Conservation (phyloP, 2,797 vertebrate genomes). For the Poeciliopsis paucimaculata region DNA sequence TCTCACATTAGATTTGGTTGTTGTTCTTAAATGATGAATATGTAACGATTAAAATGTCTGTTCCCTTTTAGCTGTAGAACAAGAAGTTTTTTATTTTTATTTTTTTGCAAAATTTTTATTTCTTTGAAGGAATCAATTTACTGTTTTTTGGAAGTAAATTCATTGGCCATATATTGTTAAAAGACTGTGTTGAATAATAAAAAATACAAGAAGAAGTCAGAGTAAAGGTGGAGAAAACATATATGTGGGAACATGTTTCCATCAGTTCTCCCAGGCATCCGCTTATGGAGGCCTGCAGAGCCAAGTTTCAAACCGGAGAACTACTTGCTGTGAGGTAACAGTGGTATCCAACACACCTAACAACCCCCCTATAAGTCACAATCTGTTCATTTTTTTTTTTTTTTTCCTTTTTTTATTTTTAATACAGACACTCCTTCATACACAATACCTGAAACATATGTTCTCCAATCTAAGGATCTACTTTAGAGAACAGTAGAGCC, state of each 20-base stretch:
- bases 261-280: background rate
- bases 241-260: background rate
- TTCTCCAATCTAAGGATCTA: background rate
- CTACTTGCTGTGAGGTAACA: constrained; percentile 6
- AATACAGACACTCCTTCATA: background rate
- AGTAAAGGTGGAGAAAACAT: background rate
- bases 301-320: background rate
- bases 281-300: background rate
- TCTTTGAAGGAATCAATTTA: background rate
- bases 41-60: background rate
- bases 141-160: background rate
- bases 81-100: background rate
- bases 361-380: background rate
- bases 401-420: too few relatives aligned
- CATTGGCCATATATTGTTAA: background rate
- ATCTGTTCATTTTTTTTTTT: background rate
- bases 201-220: background rate
- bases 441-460: background rate
- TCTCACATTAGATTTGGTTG: background rate
- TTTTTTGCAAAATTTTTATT: background rate
- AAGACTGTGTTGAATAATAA: background rate
- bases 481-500: background rate
- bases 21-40: background rate
- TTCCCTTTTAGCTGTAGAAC: background rate
- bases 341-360: background rate